phyloP scores from a whole-genome alignment of 2,888 invertebrate species.

The Hypsopygia costalis region DNA sequence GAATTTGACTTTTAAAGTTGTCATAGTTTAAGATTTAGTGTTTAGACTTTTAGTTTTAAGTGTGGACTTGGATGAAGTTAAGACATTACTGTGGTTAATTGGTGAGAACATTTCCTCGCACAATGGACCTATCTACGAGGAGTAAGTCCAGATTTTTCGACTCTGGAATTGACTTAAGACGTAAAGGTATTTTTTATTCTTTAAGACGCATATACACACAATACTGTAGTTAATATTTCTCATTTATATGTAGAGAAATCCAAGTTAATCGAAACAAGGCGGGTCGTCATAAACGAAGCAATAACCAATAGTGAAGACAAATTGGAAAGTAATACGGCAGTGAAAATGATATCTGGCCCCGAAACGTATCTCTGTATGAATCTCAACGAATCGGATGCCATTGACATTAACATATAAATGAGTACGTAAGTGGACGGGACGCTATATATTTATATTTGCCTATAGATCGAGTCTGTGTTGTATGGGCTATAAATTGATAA shows the following conservation, averaged over 20 bases:
- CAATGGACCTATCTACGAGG: conserved; percentile 73
- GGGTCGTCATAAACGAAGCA: conserved; percentile 59
- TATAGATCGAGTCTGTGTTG: conserved; percentile 46
- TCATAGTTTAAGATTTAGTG: conserved; percentile 16
- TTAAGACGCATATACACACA: background rate
- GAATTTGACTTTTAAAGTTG: conserved; percentile 29
- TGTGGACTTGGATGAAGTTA: conserved; percentile 10
- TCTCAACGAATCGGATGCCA: conserved; percentile 63
- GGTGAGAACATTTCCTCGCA: conserved; percentile 33
- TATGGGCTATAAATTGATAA: conserved; percentile 47
- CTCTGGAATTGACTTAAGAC: conserved; percentile 76
- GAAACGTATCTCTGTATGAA: conserved; percentile 71
- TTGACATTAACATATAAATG: conserved; percentile 78
- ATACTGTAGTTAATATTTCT: conserved; percentile 8
- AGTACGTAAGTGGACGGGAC: conserved; percentile 73
- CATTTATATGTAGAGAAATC: conserved; percentile 22
- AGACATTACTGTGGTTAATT: conserved; percentile 24
- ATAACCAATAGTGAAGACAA: conserved; percentile 75
- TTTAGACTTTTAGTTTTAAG: conserved; percentile 18
- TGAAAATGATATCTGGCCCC: conserved; percentile 77
- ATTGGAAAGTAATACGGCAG: conserved; percentile 80
- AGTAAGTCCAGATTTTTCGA: conserved; percentile 81
- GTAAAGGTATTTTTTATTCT: conserved; percentile 61
- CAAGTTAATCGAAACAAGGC: conserved; percentile 44
- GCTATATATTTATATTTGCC: conserved; percentile 52